phyloP scores from a whole-genome alignment of 1,140 invertebrate genomes.

The Alviniconcha marisindica region DNA sequence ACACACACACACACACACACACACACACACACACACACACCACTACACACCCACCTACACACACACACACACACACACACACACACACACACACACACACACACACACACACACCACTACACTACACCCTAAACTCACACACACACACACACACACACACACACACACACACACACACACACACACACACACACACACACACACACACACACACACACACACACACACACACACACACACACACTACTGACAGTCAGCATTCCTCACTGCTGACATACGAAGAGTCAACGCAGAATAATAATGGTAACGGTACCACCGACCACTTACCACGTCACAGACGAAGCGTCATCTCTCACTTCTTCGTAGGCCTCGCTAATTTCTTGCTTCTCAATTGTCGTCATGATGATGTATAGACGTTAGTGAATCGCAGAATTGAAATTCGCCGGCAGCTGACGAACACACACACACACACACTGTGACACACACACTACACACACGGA shows the following conservation, averaged over 20 bases:
- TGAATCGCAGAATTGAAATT: neutral
- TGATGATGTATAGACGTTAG: slow-evolving; percentile 24
- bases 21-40: too few species aligned
- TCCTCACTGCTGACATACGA: neutral
- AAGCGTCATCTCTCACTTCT: slow-evolving; percentile 50
- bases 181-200: too few species aligned
- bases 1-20: neutral
- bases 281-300: neutral
- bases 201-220: too few species aligned
- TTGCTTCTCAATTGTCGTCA: slow-evolving; percentile 48
- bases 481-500: neutral
- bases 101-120: too few species aligned
- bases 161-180: too few species aligned
- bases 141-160: too few species aligned
- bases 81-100: neutral
- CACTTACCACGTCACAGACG: slow-evolving; percentile 53
- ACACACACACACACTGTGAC: neutral
- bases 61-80: neutral
- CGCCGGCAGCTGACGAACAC: neutral
- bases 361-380: slow-evolving; percentile 44
- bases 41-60: too few species aligned
- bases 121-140: too few species aligned
- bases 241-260: neutral
- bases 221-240: too few species aligned
- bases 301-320: neutral